Evolutionary conservation across 2,888 invertebrate genomes (phyloP).

Genomic region (Azorinus chamasolen): DNA sequence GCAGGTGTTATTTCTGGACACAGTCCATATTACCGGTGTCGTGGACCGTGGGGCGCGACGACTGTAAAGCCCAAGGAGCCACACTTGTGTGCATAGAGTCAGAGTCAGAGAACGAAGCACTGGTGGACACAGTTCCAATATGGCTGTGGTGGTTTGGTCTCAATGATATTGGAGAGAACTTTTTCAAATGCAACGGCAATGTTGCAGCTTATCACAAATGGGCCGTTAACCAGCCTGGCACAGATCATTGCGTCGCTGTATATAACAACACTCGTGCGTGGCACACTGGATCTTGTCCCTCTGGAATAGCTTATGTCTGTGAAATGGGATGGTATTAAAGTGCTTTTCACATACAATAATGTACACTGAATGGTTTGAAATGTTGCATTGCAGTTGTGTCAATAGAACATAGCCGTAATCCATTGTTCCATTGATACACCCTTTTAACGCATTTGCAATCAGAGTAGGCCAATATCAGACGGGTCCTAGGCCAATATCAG

Average conservation of each 20-base stretch:
- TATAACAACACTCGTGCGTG: not conserved
- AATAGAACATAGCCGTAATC: too few species aligned
- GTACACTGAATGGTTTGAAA: too few species aligned
- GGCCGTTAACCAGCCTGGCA: not conserved
- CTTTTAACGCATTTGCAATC: too few species aligned
- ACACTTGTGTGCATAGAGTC: constrained; percentile 17
- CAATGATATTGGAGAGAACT: not conserved
- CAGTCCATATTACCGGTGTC: not conserved
- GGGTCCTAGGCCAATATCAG: too few species aligned
- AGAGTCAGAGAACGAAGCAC: constrained; percentile 6
- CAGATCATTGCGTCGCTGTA: not conserved
- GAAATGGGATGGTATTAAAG: not conserved
- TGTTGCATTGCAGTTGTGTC: too few species aligned
- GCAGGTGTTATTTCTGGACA: constrained; percentile 13
- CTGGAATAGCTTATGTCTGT: constrained; percentile 8
- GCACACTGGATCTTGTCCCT: constrained; percentile 1
- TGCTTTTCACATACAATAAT: too few species aligned
- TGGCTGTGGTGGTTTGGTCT: constrained; percentile 17
- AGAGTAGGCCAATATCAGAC: too few species aligned
- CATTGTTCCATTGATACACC: too few species aligned
- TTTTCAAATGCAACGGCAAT: constrained; percentile 7
- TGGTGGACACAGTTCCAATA: constrained; percentile 6
- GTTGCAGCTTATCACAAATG: not conserved
- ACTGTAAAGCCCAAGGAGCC: constrained; percentile 3
- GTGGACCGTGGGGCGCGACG: not conserved